Conservation (phyloP, 2,113 vertebrate species). For the Pheucticus melanocephalus region DNA sequence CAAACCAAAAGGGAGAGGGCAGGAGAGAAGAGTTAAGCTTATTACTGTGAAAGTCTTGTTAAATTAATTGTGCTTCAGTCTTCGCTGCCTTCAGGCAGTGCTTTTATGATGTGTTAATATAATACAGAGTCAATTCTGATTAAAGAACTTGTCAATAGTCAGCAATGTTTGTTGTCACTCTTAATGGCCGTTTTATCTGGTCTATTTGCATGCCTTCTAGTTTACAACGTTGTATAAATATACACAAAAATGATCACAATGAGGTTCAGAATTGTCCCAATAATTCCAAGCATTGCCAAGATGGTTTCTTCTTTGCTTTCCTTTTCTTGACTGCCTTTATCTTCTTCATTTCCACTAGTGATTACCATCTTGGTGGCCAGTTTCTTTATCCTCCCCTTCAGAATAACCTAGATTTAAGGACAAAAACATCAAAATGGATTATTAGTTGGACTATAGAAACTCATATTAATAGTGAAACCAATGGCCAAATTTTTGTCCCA, state of each 20-base stretch:
- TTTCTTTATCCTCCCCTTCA: constrained; percentile 84
- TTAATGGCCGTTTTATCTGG: constrained; percentile 25
- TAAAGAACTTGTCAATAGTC: constrained; percentile 23
- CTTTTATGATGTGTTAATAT: constrained; percentile 50
- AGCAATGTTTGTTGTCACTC: constrained; percentile 30
- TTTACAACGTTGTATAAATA: constrained; percentile 94
- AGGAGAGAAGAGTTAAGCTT: constrained; percentile 21
- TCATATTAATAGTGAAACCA: not conserved
- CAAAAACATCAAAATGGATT: not conserved
- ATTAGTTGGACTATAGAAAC: not conserved
- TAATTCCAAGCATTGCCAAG: constrained; percentile 95
- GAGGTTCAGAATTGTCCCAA: constrained; percentile 95
- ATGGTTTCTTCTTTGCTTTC: constrained; percentile 95
- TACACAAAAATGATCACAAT: constrained; percentile 98
- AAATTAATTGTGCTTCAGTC: constrained; percentile 78
- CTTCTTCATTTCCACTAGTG: constrained; percentile 89
- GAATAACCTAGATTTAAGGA: constrained; percentile 79
- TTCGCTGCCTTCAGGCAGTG: constrained; percentile 32
- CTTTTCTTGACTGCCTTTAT: constrained; percentile 91
- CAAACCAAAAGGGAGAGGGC: not conserved
- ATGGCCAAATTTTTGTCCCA: not conserved
- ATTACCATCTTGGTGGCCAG: constrained; percentile 95
- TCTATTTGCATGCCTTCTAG: not conserved
- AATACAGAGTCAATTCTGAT: constrained; percentile 63
- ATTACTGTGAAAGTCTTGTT: constrained; percentile 54